These are phyloP conservation scores for Pterophyllum scalare DNA, from an alignment of 2,113 vertebrate species.

Conservation along the genomic window DNA sequence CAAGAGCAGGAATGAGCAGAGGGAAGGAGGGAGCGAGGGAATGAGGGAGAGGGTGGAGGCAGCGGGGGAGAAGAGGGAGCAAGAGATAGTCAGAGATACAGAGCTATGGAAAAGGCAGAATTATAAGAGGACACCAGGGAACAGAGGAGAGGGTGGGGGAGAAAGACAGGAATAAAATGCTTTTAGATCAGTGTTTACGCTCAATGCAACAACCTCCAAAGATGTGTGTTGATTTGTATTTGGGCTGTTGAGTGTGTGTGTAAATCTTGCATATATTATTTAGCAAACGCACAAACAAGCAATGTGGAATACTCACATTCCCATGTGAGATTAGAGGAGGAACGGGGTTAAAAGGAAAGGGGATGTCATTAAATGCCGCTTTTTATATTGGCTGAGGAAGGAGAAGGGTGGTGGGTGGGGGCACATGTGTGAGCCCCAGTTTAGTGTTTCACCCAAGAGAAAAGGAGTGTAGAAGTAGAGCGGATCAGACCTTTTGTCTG, in stretches of 20 bases:
- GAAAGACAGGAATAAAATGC: slow-evolving; percentile 43
- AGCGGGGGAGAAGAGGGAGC: slow-evolving; percentile 39
- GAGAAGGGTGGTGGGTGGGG: neutral
- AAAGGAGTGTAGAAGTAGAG: slow-evolving; percentile 40
- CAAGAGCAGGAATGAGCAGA: slow-evolving; percentile 61
- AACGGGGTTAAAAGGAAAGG: slow-evolving; percentile 50
- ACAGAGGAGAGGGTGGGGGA: slow-evolving; percentile 41
- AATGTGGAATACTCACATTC: slow-evolving; percentile 1
- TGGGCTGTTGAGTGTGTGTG: slow-evolving; percentile 25
- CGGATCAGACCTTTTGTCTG: slow-evolving; percentile 64
- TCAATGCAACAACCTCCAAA: slow-evolving; percentile 37
- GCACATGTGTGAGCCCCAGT: slow-evolving; percentile 48
- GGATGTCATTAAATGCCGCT: slow-evolving; percentile 51
- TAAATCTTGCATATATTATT: slow-evolving; percentile 23
- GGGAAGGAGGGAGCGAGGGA: slow-evolving; percentile 52
- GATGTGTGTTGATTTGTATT: slow-evolving; percentile 42
- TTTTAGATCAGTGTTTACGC: slow-evolving; percentile 69
- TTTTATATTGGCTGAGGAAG: slow-evolving; percentile 28
- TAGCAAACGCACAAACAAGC: slow-evolving; percentile 16
- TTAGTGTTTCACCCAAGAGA: slow-evolving; percentile 69
- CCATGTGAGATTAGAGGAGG: slow-evolving; percentile 25
- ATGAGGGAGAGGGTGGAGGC: slow-evolving; percentile 58
- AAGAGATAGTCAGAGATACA: slow-evolving; percentile 54
- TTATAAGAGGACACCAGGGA: slow-evolving; percentile 37
- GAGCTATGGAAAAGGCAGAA: slow-evolving; percentile 49